Evolutionary conservation across 2,888 invertebrate genomes (phyloP).

Genomic region (Ophraella communa): DNA sequence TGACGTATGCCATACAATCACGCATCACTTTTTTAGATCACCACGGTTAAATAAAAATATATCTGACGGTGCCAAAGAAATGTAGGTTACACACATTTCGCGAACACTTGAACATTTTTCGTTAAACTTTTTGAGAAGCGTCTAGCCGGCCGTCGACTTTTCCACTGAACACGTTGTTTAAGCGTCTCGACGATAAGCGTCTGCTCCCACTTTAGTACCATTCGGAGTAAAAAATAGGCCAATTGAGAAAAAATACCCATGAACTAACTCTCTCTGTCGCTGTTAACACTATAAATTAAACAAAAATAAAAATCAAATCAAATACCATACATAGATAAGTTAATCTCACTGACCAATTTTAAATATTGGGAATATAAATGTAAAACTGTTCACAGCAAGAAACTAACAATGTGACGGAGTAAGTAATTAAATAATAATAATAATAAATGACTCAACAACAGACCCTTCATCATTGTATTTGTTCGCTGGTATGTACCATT

Average conservation of each 20-base stretch:
- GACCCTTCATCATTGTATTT: no score
- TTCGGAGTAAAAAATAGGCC: not conserved
- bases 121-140: slow-evolving; percentile 40
- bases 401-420: no score
- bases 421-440: no score
- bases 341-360: no score
- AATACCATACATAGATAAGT: no score
- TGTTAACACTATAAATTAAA: no score
- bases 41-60: not conserved
- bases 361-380: no score
- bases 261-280: no score
- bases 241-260: not conserved
- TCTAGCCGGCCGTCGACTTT: slow-evolving; percentile 44
- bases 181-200: slow-evolving; percentile 40
- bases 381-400: no score
- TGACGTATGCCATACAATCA: not conserved
- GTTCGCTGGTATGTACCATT: no score
- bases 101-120: slow-evolving; percentile 16
- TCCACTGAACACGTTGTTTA: slow-evolving; percentile 43
- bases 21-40: slow-evolving; percentile 11
- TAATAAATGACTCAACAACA: no score
- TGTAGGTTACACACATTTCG: slow-evolving; percentile 26
- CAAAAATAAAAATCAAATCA: no score
- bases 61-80: slow-evolving; percentile 1
- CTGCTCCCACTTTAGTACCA: slow-evolving; percentile 40